A percentile compares a stretch with the other conserved stretches of the same genome.
phyloP scores from a whole-genome alignment of 2,797 vertebrate species.

The Lates japonicus region DNA sequence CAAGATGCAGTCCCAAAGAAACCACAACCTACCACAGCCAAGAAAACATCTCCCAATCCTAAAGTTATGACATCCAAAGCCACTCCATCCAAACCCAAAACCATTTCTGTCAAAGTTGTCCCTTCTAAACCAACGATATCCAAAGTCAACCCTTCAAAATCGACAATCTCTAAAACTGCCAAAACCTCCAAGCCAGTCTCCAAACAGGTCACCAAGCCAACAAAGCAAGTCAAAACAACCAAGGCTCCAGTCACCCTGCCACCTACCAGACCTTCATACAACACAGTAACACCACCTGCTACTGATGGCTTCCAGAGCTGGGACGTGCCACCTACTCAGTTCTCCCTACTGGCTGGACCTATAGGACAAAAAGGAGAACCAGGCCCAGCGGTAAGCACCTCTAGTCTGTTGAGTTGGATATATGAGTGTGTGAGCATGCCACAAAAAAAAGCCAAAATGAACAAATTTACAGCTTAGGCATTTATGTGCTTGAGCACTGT shows the following conservation, averaged over 20 bases:
- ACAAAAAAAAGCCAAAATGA: slow-evolving; percentile 3
- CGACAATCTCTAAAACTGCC: slow-evolving; percentile 63
- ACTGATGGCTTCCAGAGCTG: slow-evolving; percentile 89
- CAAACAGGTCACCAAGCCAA: slow-evolving; percentile 71
- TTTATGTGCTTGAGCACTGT: background rate
- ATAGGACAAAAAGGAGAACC: slow-evolving; percentile 92
- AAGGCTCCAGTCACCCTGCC: slow-evolving; percentile 67
- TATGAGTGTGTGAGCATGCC: slow-evolving; percentile 7
- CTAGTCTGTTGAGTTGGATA: slow-evolving; percentile 22
- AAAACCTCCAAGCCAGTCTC: slow-evolving; percentile 64
- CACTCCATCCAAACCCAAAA: slow-evolving; percentile 68
- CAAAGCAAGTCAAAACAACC: slow-evolving; percentile 70
- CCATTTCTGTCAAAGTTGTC: slow-evolving; percentile 62
- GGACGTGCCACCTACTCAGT: slow-evolving; percentile 87
- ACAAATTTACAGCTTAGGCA: background rate
- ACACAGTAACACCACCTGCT: slow-evolving; percentile 85
- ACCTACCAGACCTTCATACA: slow-evolving; percentile 71
- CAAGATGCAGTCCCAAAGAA: slow-evolving; percentile 72
- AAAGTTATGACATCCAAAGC: slow-evolving; percentile 76
- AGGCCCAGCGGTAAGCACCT: slow-evolving; percentile 89
- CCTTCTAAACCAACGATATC: slow-evolving; percentile 64
- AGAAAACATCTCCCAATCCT: slow-evolving; percentile 72
- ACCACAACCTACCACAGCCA: slow-evolving; percentile 69
- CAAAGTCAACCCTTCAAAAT: slow-evolving; percentile 74
- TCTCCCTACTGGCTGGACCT: slow-evolving; percentile 87